Percentiles rank a stretch among this genome's conserved stretches.
Conservation (phyloP, 2,113 vertebrate genomes). For the Phycodurus eques region DNA sequence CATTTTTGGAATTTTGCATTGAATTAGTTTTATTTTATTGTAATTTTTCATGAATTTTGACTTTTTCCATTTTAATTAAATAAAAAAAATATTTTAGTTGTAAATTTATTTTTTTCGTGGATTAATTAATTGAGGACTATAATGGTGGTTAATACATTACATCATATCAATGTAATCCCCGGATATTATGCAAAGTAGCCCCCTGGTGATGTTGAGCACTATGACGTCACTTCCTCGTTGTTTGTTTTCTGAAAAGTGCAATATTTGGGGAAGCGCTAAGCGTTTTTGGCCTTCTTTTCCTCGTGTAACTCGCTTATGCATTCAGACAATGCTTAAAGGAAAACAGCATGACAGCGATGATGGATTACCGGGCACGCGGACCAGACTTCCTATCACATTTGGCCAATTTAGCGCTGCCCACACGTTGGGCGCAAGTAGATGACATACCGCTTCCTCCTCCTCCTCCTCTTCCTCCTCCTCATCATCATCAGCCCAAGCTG, state of each 20-base stretch:
- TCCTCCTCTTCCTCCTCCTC: slow-evolving; percentile 41
- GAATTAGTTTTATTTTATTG: too few species aligned
- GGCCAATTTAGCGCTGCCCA: slow-evolving; percentile 39
- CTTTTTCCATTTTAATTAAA: too few species aligned
- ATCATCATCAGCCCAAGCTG: slow-evolving; percentile 41
- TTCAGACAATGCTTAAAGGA: slow-evolving; percentile 1
- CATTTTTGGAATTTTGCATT: too few species aligned
- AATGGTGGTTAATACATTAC: neutral
- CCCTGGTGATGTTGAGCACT: neutral
- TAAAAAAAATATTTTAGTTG: too few species aligned
- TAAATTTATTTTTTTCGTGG: too few species aligned
- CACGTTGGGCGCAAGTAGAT: slow-evolving; percentile 40
- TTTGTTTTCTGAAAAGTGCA: neutral
- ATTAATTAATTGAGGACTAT: neutral
- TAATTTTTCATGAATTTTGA: too few species aligned
- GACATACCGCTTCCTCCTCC: slow-evolving; percentile 43
- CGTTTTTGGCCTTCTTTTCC: neutral
- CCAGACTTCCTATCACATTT: slow-evolving; percentile 44
- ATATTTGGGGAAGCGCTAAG: neutral
- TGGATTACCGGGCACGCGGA: slow-evolving; percentile 13
- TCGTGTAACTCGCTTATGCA: neutral
- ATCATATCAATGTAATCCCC: neutral
- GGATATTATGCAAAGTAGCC: neutral
- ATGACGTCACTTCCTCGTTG: neutral
- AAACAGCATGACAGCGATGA: neutral